phyloP scores from a whole-genome alignment of 2,797 vertebrate genomes.

The Anguilla megastoma region DNA sequence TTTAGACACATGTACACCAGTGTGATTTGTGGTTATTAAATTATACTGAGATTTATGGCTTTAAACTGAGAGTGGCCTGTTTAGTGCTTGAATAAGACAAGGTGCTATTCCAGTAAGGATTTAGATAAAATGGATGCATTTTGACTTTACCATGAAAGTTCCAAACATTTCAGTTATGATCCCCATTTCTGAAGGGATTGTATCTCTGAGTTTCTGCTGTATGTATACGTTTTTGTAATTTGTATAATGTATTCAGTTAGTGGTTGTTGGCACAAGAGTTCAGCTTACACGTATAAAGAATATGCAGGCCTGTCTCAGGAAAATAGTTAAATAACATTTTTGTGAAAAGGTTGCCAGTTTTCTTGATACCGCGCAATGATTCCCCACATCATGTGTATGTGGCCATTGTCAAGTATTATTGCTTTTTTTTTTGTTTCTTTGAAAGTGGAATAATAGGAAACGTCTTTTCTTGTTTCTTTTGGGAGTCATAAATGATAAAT shows the following conservation, averaged over 20 bases:
- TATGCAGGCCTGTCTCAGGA: neutral
- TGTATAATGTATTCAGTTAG: neutral
- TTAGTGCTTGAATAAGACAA: neutral
- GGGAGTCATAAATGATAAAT: neutral
- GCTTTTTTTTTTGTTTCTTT: neutral
- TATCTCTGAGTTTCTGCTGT: neutral
- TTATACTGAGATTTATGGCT: neutral
- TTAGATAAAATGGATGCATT: neutral
- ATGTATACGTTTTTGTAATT: neutral
- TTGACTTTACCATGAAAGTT: too few relatives aligned
- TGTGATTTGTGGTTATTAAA: neutral
- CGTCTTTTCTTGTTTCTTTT: neutral
- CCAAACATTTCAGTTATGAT: too few relatives aligned
- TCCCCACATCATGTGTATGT: neutral
- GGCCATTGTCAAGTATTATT: neutral
- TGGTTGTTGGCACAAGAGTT: neutral
- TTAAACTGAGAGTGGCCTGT: neutral
- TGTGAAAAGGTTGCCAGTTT: neutral
- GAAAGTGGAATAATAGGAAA: neutral
- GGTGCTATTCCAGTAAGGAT: neutral
- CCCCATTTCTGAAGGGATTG: too few relatives aligned
- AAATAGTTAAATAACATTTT: neutral
- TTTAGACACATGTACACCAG: neutral
- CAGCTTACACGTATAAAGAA: neutral
- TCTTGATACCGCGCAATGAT: neutral